Conservation (phyloP, 1,140 invertebrate species). For the Hycleus cichorii region DNA sequence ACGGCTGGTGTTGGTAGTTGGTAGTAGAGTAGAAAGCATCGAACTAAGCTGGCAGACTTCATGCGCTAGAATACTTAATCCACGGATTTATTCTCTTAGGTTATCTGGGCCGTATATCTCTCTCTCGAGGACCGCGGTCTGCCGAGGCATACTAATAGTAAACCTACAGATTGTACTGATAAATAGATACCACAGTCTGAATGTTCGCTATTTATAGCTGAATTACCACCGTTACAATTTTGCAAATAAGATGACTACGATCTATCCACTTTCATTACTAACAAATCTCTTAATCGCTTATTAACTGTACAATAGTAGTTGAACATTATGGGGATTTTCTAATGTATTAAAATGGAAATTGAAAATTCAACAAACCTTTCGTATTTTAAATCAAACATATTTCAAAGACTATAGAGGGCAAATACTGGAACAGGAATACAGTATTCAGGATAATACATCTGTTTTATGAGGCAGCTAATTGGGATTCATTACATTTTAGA, state of each 20-base stretch:
- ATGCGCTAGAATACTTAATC: constrained; percentile 36
- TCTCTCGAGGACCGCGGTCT: constrained; percentile 35
- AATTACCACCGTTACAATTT: constrained; percentile 10
- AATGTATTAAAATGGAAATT: too few species aligned
- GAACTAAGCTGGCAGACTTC: constrained; percentile 26
- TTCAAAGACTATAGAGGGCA: too few species aligned
- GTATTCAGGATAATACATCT: constrained; percentile 18
- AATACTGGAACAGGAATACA: too few species aligned
- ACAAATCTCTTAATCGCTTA: too few species aligned
- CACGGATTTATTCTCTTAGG: constrained; percentile 40
- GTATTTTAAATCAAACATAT: too few species aligned
- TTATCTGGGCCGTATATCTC: constrained; percentile 41
- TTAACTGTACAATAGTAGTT: too few species aligned
- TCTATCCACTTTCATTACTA: neutral
- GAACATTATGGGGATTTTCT: too few species aligned
- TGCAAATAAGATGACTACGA: constrained; percentile 7
- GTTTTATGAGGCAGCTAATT: constrained; percentile 29
- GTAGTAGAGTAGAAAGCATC: too few species aligned
- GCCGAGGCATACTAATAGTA: constrained; percentile 40
- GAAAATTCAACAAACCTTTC: too few species aligned
- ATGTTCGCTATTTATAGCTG: constrained; percentile 37
- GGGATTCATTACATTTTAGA: constrained; percentile 25
- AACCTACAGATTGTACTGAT: constrained; percentile 41
- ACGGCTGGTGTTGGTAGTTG: too few species aligned
- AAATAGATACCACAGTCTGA: constrained; percentile 38